Percentiles rank a stretch among this genome's conserved stretches.
Evolutionary conservation across 2,797 vertebrate species (phyloP).

Genomic region (Hafferia zeledoni): DNA sequence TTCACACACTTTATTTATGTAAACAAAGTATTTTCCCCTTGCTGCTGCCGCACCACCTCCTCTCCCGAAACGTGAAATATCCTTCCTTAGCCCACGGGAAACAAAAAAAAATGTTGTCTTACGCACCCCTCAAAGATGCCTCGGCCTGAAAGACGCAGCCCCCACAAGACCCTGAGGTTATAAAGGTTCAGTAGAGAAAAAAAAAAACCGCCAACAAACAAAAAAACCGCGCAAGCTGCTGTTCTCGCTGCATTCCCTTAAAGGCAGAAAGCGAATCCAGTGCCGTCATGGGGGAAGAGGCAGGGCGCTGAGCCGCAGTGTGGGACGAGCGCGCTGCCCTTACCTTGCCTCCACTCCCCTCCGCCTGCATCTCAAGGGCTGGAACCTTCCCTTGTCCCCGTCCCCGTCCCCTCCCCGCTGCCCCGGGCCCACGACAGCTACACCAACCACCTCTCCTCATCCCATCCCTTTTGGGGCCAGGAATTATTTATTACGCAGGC

Average conservation of each 20-base stretch:
- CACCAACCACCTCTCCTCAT: neutral
- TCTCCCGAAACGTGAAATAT: neutral
- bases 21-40: neutral
- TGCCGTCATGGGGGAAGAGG: neutral
- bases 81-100: neutral
- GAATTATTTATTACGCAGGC: neutral
- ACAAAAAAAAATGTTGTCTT: neutral
- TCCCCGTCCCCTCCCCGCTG: neutral
- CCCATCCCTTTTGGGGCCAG: neutral
- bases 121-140: neutral
- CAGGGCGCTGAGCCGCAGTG: neutral
- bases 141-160: neutral
- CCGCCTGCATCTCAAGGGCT: neutral
- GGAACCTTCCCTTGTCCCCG: neutral
- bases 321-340: neutral
- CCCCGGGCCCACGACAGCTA: neutral
- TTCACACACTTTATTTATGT: neutral
- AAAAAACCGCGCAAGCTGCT: neutral
- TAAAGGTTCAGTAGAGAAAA: rapidly evolving
- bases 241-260: neutral
- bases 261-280: neutral
- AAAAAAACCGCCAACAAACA: neutral
- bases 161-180: neutral
- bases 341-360: neutral
- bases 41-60: neutral